These are phyloP conservation scores for Augochlora pura DNA, from an alignment of 1,140 invertebrate species.

Conservation along the genomic window DNA sequence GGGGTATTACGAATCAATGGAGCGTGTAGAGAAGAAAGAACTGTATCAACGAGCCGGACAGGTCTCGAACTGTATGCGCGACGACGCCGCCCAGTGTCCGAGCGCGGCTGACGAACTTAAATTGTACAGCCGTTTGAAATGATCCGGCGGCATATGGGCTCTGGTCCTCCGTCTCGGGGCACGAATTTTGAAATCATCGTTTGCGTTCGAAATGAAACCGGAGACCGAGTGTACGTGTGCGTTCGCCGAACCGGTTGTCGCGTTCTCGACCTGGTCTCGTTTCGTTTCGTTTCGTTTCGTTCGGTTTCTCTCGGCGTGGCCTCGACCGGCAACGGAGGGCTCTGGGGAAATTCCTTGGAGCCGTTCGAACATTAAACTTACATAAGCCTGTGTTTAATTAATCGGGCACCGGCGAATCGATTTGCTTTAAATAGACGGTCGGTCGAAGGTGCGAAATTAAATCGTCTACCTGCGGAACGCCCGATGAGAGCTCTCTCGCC, in stretches of 20 bases:
- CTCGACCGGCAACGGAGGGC: no score
- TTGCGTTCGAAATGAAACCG: background rate
- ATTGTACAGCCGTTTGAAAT: no score
- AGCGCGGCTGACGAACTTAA: background rate
- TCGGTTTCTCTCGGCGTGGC: background rate
- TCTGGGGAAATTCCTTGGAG: background rate
- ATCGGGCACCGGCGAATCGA: background rate
- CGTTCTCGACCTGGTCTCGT: background rate
- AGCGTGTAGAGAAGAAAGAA: conserved; percentile 16
- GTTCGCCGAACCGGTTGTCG: background rate
- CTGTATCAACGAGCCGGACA: conserved; percentile 30
- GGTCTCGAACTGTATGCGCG: no score
- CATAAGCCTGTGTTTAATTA: background rate
- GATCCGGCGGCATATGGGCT: no score
- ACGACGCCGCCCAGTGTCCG: background rate
- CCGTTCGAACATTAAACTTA: background rate
- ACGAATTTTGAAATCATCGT: no score
- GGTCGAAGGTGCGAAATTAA: background rate
- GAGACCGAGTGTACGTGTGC: background rate
- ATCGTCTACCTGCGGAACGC: background rate
- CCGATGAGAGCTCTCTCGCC: background rate
- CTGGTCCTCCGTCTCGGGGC: no score
- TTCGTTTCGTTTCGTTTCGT: background rate
- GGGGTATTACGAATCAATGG: conserved; percentile 37
- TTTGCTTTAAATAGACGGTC: background rate